Evolutionary conservation across 2,888 invertebrate genomes (phyloP).

Genomic region (Podotricha telesiphe): DNA sequence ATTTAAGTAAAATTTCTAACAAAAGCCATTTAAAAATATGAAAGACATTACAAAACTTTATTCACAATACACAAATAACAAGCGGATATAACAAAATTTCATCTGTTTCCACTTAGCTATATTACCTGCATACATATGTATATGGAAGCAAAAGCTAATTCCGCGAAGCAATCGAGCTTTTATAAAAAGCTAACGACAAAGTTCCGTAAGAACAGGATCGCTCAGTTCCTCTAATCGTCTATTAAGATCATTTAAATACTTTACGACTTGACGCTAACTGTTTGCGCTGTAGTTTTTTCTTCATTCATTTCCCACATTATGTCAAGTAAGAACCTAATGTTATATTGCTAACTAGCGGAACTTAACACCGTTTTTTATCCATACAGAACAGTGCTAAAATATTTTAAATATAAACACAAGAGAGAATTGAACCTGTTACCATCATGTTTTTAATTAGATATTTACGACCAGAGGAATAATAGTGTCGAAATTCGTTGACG

Average conservation of each 20-base stretch:
- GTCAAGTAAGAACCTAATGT: background rate
- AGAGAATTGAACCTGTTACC: no score
- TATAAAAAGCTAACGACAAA: constrained; percentile 11
- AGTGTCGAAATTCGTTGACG: no score
- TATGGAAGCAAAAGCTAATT: background rate
- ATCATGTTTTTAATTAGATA: no score
- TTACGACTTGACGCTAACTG: constrained; percentile 24
- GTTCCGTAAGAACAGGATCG: constrained; percentile 26
- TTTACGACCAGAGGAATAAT: no score
- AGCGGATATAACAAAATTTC: background rate
- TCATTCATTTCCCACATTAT: background rate
- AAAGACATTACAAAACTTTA: no score
- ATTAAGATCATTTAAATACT: constrained; percentile 33
- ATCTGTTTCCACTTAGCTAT: no score
- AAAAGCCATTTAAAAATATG: no score
- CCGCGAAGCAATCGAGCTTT: constrained; percentile 17
- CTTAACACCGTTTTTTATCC: background rate
- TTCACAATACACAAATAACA: no score
- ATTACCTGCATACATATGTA: background rate
- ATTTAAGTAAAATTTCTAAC: no score
- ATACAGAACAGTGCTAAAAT: no score
- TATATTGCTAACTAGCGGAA: background rate
- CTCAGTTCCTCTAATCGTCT: constrained; percentile 17
- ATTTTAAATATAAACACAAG: no score
- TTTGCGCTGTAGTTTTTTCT: background rate